Evolutionary conservation across 2,797 vertebrate species (phyloP), one percentile per base, ranked within the genome.

Genomic region (Sebastes diploproa): DNA sequence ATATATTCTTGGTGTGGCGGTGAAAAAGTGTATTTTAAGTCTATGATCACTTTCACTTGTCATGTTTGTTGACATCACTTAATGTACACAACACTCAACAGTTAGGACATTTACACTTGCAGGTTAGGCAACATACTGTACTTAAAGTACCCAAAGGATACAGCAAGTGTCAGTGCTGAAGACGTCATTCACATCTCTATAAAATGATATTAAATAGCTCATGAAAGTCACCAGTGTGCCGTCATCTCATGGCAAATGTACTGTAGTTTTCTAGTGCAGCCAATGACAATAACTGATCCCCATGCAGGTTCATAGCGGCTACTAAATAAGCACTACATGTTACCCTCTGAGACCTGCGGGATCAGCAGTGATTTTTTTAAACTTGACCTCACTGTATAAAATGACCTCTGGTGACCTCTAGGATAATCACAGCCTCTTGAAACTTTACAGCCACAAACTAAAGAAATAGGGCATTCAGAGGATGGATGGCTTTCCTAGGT

Each of bases 221-320:
- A 14, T 30, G 7, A 62, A 61, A 73, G 46, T 80, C 46, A 85
- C 22, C 54, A 38, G 54, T 88, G 88, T 92, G 83, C 89, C 91
- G 90, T 89, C 76, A 67, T 78, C 25, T 75, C 54, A 42, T 75
- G 9, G 69, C 32, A 56, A 42, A 61, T 42, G n/a, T 50, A 34
- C 10, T 56, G 16, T 62, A 11, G 1, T 66, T 76, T 69, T 62
- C 5, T 72, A 7, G 14, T 38, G 18, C 14, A 46, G 11, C 42
- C 2, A 54, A 13, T 67, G 46, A 64, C 52, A 78, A 22, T 27
- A 78, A 22, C 32, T 70, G 2, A 55, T 62, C 20, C 1, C 4
- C n/a, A 18, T 66, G 20, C 25, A 75, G 20, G 22, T 62, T 78
- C 4, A 65, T 7, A 42, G 13, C 13, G 2, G 18, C 29, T n/a